phyloP scores from a whole-genome alignment of 2,113 vertebrate species.

The Verasper variegatus region DNA sequence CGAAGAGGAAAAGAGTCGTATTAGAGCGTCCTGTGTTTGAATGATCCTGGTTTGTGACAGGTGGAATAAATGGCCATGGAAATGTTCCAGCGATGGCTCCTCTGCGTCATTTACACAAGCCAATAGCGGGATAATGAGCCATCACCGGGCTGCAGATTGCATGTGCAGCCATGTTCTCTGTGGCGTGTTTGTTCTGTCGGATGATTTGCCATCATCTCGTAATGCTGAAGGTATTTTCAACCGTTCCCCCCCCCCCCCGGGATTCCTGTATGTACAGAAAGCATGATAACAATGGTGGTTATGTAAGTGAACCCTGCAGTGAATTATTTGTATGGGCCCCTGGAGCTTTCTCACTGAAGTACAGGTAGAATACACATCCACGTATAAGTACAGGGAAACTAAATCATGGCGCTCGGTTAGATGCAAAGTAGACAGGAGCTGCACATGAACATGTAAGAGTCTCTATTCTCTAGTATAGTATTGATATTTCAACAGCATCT shows the following conservation, averaged over 20 bases:
- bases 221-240: slow-evolving; percentile 26
- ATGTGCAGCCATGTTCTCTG: slow-evolving; percentile 45
- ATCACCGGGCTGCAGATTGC: slow-evolving; percentile 57
- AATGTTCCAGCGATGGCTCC: slow-evolving; percentile 4
- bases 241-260: slow-evolving; percentile 1
- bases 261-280: slow-evolving; percentile 32
- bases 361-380: slow-evolving; percentile 9
- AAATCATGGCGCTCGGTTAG: too few species aligned
- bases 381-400: neutral
- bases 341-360: slow-evolving; percentile 34
- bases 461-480: too few species aligned
- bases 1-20: slow-evolving; percentile 24
- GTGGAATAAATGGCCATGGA: slow-evolving; percentile 24
- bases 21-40: slow-evolving; percentile 37
- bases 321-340: slow-evolving; percentile 32
- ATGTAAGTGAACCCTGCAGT: slow-evolving; percentile 25
- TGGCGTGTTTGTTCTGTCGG: neutral
- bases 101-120: slow-evolving; percentile 49
- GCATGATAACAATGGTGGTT: slow-evolving; percentile 40
- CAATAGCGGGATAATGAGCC: slow-evolving; percentile 69
- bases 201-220: slow-evolving; percentile 11
- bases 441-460: too few species aligned
- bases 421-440: too few species aligned
- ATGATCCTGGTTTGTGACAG: slow-evolving; percentile 27
- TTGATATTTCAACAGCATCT: too few species aligned